Conservation (phyloP, 2,797 vertebrate species). For the Chloroceryle amazona region DNA sequence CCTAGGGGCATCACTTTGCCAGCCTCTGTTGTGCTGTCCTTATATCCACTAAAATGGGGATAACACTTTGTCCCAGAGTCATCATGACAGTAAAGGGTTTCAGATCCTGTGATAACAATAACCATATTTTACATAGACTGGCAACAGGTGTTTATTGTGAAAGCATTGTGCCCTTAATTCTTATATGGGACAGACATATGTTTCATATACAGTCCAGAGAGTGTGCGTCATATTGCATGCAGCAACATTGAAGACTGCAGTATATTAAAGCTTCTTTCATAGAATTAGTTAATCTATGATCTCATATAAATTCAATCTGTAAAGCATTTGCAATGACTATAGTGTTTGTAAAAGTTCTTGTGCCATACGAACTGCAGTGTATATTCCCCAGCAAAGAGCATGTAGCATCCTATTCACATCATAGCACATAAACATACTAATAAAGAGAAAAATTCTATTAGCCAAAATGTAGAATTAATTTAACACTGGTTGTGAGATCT, state of each 20-base stretch:
- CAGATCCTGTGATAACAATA: not conserved
- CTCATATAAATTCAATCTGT: conserved; percentile 32
- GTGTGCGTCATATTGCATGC: not conserved
- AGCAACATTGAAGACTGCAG: not conserved
- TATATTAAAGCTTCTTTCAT: conserved; percentile 20
- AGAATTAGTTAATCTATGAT: conserved; percentile 11
- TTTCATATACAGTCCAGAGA: not conserved
- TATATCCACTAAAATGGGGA: not conserved
- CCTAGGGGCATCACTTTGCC: not conserved
- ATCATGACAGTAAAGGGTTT: not conserved
- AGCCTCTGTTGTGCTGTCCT: not conserved
- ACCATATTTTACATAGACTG: not conserved
- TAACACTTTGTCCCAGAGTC: not conserved
- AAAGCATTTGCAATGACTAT: not conserved
- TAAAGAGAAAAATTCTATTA: not conserved
- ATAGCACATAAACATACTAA: not conserved
- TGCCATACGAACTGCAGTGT: not conserved
- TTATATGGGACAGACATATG: not conserved
- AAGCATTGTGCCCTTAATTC: not conserved
- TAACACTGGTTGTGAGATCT: not conserved
- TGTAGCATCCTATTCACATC: not conserved
- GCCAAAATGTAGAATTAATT: not conserved
- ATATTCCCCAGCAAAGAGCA: not conserved
- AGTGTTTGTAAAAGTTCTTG: not conserved
- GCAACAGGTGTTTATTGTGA: not conserved